Evolutionary conservation across 2,888 invertebrate genomes (phyloP), one percentile per base, ranked within the genome.

Genomic region (Galerucella pusilla): DNA sequence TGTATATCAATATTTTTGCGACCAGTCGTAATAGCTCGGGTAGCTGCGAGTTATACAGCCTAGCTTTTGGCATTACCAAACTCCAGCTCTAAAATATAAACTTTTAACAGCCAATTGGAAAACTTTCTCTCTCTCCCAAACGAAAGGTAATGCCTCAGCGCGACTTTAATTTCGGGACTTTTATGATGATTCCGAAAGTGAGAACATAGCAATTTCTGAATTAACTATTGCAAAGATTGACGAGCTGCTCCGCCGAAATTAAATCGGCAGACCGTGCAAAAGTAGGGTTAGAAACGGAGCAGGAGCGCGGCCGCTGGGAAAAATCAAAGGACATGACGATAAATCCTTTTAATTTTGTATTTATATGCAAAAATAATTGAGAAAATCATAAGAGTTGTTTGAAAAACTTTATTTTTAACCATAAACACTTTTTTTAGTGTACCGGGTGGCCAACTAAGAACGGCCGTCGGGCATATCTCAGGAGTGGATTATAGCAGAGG

Each of bases 141-240:
- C 59, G 70, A 61, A 70, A 66, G 70, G 74, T 76, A 76, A 78
- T 76, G 74, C 66, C 66, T 65, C 64, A 68, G 71, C 71, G 74
- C 75, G 68, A 74, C 76, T 73, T 83, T 83, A 82, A 82, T 83
- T 83, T 83, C 82, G 81, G 80, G 81, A 83, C 81, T 83, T 83
- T 83, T 83, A 83, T 83, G 83, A 82, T 83, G 82, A 83, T 83
- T 84, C 80, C 79, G 83, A 83, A 84, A 84, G 85, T 84, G 84
- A 83, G 84, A 84, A 84, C 84, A 84, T 83, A 80, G 84, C 83
- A 82, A 84, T 84, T 83, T 82, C 84, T 82, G 84, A 85, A 85
- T 84, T 84, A 84, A 85, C 84, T 84, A 84, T 85, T 83, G 84
- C 83, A 80, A 84, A 86, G 86, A 86, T 86, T 86, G 86, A 86